Percentiles rank a stretch among this genome's conserved stretches.
phyloP scores from a whole-genome alignment of 1,140 invertebrate species.

The Sarcophaga bullata region DNA sequence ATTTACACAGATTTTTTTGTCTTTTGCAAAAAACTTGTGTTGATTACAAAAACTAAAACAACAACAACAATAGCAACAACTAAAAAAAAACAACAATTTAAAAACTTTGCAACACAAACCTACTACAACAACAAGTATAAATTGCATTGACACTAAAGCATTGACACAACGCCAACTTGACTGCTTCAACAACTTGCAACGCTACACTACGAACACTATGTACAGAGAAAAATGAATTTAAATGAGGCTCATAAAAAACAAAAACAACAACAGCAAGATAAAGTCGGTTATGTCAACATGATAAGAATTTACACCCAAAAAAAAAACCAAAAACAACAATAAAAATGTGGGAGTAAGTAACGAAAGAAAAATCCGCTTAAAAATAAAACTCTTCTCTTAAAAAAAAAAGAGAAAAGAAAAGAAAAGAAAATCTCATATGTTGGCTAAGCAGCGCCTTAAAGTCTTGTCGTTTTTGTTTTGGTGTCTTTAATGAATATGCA shows the following conservation, averaged over 20 bases:
- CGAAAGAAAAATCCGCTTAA: not conserved
- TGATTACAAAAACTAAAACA: not conserved
- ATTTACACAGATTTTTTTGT: no score
- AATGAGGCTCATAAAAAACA: not conserved
- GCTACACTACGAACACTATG: not conserved
- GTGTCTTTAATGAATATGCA: not conserved
- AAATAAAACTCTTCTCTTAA: no score
- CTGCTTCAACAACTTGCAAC: not conserved
- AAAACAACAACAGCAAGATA: not conserved
- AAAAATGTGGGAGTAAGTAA: not conserved
- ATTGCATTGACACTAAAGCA: not conserved
- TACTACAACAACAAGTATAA: not conserved
- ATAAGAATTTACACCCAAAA: not conserved
- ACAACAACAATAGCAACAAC: not conserved
- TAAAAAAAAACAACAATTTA: not conserved
- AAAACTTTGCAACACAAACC: not conserved
- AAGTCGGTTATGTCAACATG: conserved; percentile 4
- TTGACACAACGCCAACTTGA: not conserved
- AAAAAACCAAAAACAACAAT: not conserved
- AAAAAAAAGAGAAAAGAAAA: no score
- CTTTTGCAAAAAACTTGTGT: no score
- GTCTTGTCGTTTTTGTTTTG: not conserved
- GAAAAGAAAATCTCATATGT: not conserved
- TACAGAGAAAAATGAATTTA: not conserved
- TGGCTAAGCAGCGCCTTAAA: no score